Conservation (phyloP, 2,888 invertebrate species). For the Atethmia centrago region DNA sequence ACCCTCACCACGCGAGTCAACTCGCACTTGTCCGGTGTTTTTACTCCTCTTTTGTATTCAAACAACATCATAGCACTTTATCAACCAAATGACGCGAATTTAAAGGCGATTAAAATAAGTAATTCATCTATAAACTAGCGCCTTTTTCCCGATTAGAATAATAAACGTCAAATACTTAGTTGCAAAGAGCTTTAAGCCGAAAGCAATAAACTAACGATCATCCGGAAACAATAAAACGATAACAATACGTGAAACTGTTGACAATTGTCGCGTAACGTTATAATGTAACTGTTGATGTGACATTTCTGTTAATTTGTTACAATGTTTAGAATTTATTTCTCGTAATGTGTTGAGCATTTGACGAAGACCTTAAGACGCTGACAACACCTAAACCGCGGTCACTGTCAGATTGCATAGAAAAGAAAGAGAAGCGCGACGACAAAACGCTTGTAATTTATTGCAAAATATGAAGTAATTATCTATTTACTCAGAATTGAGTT, state of each 20-base stretch:
- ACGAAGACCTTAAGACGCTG: not conserved
- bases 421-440: too few relatives aligned
- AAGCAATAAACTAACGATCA: conserved; percentile 75
- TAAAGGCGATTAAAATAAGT: conserved; percentile 38
- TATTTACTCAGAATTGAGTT: too few relatives aligned
- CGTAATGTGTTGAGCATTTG: not conserved
- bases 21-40: too few relatives aligned
- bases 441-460: too few relatives aligned
- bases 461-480: too few relatives aligned
- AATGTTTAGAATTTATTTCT: conserved; percentile 15
- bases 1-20: too few relatives aligned
- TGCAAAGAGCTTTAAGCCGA: conserved; percentile 66
- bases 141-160: conserved; percentile 36
- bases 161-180: conserved; percentile 62
- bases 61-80: not conserved
- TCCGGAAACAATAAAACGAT: conserved; percentile 81
- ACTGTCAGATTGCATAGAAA: too few relatives aligned
- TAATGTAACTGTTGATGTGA: conserved; percentile 58
- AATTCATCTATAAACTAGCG: conserved; percentile 8
- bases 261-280: conserved; percentile 62
- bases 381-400: too few relatives aligned
- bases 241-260: conserved; percentile 70
- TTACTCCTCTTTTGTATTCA: too few relatives aligned
- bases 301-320: conserved; percentile 25
- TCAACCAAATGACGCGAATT: conserved; percentile 23